Conservation (phyloP, 1,140 invertebrate genomes). For the Brachionus koreanus region DNA sequence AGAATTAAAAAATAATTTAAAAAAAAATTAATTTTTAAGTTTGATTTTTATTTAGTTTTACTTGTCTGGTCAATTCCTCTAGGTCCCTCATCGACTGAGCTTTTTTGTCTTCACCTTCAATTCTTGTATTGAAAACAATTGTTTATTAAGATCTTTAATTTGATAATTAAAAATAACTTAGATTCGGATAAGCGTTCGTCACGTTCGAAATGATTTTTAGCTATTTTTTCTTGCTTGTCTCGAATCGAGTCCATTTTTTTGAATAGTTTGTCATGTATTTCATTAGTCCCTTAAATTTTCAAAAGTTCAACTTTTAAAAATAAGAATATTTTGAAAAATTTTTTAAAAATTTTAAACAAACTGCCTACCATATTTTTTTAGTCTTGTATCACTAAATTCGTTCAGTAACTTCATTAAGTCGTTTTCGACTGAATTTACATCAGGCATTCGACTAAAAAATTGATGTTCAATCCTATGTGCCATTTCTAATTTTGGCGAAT, state of each 20-base stretch:
- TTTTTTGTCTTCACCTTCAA: conserved; percentile 40
- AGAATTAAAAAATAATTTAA: neutral
- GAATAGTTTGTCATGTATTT: conserved; percentile 40
- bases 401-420: conserved; percentile 36
- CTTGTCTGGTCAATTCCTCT: conserved; percentile 34
- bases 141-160: neutral
- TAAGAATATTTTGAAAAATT: no score
- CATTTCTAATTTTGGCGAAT: neutral
- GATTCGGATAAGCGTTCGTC: conserved; percentile 13
- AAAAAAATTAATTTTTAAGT: neutral
- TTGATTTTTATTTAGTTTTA: neutral
- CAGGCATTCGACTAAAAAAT: conserved; percentile 38
- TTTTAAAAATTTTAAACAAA: neutral
- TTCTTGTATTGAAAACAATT: conserved; percentile 9
- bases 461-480: conserved; percentile 1
- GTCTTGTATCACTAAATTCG: conserved; percentile 39
- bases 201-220: conserved; percentile 41
- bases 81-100: conserved; percentile 38
- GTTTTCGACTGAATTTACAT: conserved; percentile 34
- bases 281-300: conserved; percentile 11
- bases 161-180: neutral
- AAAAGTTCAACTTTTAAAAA: no score
- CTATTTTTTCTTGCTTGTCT: conserved; percentile 41
- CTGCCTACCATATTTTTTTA: conserved; percentile 34
- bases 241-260: conserved; percentile 44